phyloP scores from a whole-genome alignment of 1,140 invertebrate species.

The Drosophila funebris region DNA sequence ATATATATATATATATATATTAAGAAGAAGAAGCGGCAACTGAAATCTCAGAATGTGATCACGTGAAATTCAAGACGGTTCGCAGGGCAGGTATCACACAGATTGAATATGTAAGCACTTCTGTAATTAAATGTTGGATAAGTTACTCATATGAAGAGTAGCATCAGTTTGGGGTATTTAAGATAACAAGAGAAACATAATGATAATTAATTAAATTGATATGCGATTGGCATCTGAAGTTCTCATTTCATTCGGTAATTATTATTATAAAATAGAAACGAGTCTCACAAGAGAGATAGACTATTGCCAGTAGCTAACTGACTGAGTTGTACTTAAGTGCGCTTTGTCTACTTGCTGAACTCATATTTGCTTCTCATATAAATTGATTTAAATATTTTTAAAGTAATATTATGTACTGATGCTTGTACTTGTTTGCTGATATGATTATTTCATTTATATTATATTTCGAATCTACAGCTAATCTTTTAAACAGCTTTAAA shows the following conservation, averaged over 20 bases:
- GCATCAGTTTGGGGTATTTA: background rate
- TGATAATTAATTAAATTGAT: constrained; percentile 7
- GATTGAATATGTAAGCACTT: constrained; percentile 14
- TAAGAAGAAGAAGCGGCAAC: background rate
- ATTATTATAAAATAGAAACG: too few relatives aligned
- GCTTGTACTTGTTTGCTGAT: too few relatives aligned
- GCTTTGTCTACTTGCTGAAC: too few relatives aligned
- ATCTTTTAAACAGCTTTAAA: constrained; percentile 18
- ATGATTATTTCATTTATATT: too few relatives aligned
- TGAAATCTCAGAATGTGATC: constrained; percentile 15
- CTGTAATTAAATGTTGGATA: constrained; percentile 10
- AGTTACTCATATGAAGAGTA: background rate
- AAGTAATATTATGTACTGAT: too few relatives aligned
- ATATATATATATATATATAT: background rate
- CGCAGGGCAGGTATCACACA: background rate
- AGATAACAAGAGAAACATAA: background rate
- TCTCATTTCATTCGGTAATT: background rate
- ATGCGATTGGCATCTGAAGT: background rate
- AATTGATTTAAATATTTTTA: too few relatives aligned
- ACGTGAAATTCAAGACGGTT: constrained; percentile 42
- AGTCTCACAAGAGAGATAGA: too few relatives aligned
- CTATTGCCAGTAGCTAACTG: too few relatives aligned
- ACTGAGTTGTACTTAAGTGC: too few relatives aligned
- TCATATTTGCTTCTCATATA: too few relatives aligned
- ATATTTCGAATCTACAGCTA: background rate